Evolutionary conservation across 2,888 invertebrate genomes (phyloP), one percentile per base, ranked within the genome.

Genomic region (Drosophila formosana): DNA sequence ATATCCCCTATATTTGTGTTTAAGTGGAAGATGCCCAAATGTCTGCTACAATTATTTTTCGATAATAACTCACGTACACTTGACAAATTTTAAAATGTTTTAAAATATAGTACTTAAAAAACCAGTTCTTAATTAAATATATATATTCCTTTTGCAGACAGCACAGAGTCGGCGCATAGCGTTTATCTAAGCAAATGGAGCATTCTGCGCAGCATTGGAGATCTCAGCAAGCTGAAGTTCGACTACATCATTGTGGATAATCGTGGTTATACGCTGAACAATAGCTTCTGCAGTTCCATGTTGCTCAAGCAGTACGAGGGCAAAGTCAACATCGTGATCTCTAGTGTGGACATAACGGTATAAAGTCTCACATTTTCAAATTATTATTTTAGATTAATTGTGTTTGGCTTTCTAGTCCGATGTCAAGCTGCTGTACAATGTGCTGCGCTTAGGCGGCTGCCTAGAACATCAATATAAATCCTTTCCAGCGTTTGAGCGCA

Each of bases 291-390:
- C 67, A 83, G 88, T 18, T 91, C 91, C 11, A 90, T 91, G 88
- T 80, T 92, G 28, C 61, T 92, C 3, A 90, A 91, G 69, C 89
- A 91, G 56, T 92, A 85, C 65, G 92, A 91, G 73, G 82, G 89
- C 11, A 90, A 89, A 70, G 85, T 90, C 39, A 89, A 91, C 56
- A 77, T 92, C 62, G 71, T 92, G 66, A 88, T 92, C 60, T 91
- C 92, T 7, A 92, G 91, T 80, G 80, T 83, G 56, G 92, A 92
- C 67, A 82, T 92, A 39, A 91, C 92, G 64, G 92, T 92, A 81
- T 9, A 26, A 3, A 57, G 9, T 28, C 13, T 13, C 8, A 28
- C 5, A 32, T 1, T 1, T 30, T 3, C 4, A 3, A 34, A 13
- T 2, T 26, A 5, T 6, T 13, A 3, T 3, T n/a, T 18, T n/a